Evolutionary conservation across 2,797 vertebrate species (phyloP).

Genomic region (Pangasius mekongensis): DNA sequence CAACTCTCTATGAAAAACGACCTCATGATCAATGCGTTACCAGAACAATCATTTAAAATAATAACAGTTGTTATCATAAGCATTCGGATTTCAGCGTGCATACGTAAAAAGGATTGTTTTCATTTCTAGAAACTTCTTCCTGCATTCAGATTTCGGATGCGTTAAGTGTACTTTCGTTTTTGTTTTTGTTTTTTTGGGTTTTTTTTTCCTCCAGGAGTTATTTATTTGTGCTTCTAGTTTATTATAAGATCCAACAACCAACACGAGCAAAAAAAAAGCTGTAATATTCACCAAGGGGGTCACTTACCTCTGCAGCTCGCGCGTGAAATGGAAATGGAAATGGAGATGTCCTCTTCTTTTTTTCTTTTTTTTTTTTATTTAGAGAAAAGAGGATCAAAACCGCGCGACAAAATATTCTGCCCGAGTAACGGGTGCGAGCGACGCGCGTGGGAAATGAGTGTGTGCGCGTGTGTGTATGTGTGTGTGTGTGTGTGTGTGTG

Average conservation of each 20-base stretch:
- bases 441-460: constrained; percentile 57
- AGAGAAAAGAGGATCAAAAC: neutral
- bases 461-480: constrained; percentile 4
- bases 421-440: constrained; percentile 35
- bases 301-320: constrained; percentile 27
- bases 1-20: neutral
- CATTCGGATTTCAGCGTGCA: neutral
- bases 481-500: constrained; percentile 28
- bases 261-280: too few relatives aligned
- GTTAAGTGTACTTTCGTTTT: neutral
- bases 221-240: neutral
- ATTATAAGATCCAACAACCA: neutral
- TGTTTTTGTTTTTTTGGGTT: neutral
- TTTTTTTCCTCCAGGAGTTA: neutral
- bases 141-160: neutral
- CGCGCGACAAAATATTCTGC: constrained; percentile 9
- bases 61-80: neutral
- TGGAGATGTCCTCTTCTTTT: constrained; percentile 2
- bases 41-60: neutral
- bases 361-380: neutral
- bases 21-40: neutral
- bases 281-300: neutral
- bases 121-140: neutral
- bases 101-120: neutral
- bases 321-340: neutral